Evolutionary conservation across 2,888 invertebrate genomes (phyloP), one percentile per base, ranked within the genome.

Genomic region (Cheilosia impressa): DNA sequence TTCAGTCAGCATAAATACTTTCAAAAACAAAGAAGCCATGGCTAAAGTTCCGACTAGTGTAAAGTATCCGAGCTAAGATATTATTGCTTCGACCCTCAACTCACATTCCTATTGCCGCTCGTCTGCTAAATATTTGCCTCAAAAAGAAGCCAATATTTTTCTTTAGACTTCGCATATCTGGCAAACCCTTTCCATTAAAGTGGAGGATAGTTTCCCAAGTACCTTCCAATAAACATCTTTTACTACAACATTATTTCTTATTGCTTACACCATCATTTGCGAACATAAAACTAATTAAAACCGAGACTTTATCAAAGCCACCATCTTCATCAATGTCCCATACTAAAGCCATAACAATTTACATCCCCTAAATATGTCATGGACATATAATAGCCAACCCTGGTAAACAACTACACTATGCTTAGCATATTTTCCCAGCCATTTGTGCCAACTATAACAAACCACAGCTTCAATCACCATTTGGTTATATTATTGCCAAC

Each of bases 401-500:
- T 52, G n/a, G n/a, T n/a, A 38, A 52, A 50, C 50, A 55, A 31
- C 17, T 31, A 31, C 45, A 45, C 55, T 45, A 45, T 3, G 24
- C 41, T 53, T n/a, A 66, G 52, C 52, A 66, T 68, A 55, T 55
- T 55, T 55, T 68, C 43, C 19, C 15, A 9, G 2, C 43, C 41
- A 55, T 68, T 68, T 68, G 15, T 24, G 4, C 34, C 66, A 60
- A 60, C 24, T 43, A 38, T 31, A 57, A 34, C 52, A 19, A 53
- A 41, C 43, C 24, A 69, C 58, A 13, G 47, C 43, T 58, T 62
- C 77, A 77, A 77, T 63, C 43, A 60, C 53, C 60, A 57, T 71
- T 78, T 57, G 55, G 53, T 62, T 62, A 68, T 34, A 60, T 77
- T 60, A 68, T 76, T 68, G 68, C 68, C 43, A 76, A 68, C 75